Conservation (phyloP, 2,888 invertebrate species). For the Eudemis profundana region DNA sequence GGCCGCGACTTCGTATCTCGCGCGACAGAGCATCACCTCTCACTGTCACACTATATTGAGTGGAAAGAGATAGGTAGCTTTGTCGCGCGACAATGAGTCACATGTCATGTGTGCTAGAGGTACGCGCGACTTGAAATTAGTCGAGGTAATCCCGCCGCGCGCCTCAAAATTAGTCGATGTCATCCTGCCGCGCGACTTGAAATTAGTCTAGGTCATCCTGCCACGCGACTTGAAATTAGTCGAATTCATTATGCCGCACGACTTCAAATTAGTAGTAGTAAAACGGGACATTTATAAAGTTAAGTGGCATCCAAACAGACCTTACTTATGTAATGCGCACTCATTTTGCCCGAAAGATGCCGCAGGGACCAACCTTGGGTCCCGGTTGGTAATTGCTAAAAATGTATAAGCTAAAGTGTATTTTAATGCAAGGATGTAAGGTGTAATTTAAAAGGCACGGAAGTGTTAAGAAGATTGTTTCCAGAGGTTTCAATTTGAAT, state of each 20-base stretch:
- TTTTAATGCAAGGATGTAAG: background rate
- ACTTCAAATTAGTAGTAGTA: no score
- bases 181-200: background rate
- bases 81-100: no score
- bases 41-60: no score
- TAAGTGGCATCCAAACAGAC: slow-evolving; percentile 12
- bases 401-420: background rate
- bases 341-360: slow-evolving; percentile 23
- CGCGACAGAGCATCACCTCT: no score
- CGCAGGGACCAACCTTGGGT: slow-evolving; percentile 17
- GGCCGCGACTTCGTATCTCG: no score
- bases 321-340: slow-evolving; percentile 26
- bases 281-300: slow-evolving; percentile 20
- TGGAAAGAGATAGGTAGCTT: no score
- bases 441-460: background rate
- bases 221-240: background rate
- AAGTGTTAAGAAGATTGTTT: background rate
- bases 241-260: background rate
- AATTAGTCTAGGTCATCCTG: background rate
- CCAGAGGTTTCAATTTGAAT: background rate
- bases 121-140: no score
- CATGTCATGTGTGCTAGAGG: no score
- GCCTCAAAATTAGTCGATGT: background rate
- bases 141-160: background rate
- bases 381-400: slow-evolving; percentile 10